phyloP scores from a whole-genome alignment of 2,888 invertebrate species.

The Nemapogon koenigi region DNA sequence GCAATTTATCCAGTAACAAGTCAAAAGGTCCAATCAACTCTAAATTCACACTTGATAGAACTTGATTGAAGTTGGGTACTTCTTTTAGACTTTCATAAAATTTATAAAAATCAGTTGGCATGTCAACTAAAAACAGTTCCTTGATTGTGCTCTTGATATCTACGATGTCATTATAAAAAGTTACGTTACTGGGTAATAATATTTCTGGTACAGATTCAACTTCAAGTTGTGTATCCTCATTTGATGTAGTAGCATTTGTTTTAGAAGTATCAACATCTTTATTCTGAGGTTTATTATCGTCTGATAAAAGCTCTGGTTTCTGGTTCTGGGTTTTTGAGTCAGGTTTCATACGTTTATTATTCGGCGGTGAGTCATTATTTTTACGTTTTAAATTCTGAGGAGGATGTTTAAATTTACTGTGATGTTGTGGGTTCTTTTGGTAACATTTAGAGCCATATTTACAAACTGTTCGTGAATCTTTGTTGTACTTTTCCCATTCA shows the following conservation, averaged over 20 bases:
- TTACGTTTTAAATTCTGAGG: conserved; percentile 34
- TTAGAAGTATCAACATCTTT: no score
- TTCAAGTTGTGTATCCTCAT: no score
- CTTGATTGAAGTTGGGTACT: conserved; percentile 61
- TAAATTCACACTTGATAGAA: conserved; percentile 71
- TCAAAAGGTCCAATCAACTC: conserved; percentile 89
- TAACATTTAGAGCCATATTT: conserved; percentile 83
- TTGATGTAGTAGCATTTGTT: no score
- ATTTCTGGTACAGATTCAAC: conserved; percentile 22
- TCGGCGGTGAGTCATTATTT: conserved; percentile 20
- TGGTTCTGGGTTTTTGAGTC: conserved; percentile 18
- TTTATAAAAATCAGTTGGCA: conserved; percentile 89
- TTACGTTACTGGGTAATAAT: conserved; percentile 30
- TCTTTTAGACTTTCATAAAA: conserved; percentile 80
- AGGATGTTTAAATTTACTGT: conserved; percentile 78
- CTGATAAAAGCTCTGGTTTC: neutral
- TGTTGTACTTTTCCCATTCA: conserved; percentile 35
- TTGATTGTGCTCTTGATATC: conserved; percentile 66
- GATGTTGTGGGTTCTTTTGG: conserved; percentile 79
- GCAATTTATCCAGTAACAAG: conserved; percentile 72
- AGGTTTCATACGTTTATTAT: conserved; percentile 25
- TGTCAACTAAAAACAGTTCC: conserved; percentile 79
- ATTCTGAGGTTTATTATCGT: neutral
- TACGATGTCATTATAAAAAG: conserved; percentile 43
- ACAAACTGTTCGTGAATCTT: conserved; percentile 67